Conservation (phyloP, 2,113 vertebrate genomes). For the Microcebus lehilahytsara region DNA sequence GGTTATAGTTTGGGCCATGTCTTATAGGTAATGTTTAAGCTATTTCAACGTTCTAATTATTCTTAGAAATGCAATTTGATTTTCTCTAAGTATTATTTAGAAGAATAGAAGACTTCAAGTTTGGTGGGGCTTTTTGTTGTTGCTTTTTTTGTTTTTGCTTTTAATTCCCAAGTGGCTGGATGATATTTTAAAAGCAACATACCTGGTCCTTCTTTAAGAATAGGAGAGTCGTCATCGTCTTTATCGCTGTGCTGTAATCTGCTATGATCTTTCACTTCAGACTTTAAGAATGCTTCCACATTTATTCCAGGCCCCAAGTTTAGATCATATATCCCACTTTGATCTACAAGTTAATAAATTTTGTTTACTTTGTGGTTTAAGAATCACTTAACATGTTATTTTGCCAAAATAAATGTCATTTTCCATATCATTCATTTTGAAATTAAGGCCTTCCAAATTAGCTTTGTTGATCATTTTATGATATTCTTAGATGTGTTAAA, state of each 20-base stretch:
- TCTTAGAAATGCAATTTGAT: neutral
- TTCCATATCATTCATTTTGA: neutral
- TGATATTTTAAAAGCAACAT: neutral
- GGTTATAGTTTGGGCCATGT: neutral
- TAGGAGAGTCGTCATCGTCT: neutral
- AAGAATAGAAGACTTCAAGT: neutral
- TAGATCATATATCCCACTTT: slow-evolving; percentile 8
- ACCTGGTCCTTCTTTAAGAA: slow-evolving; percentile 29
- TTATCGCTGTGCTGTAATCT: neutral
- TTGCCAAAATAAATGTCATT: neutral
- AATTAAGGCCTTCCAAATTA: neutral
- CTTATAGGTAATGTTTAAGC: neutral
- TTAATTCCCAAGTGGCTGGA: neutral
- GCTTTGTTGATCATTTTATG: neutral
- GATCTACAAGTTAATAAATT: neutral
- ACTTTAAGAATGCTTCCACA: neutral
- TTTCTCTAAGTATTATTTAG: neutral
- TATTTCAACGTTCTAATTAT: neutral
- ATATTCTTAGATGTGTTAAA: neutral
- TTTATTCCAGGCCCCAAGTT: neutral
- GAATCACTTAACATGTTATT: neutral
- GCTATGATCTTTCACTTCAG: neutral
- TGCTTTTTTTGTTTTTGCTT: neutral
- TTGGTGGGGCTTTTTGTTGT: neutral
- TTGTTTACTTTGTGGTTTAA: neutral